Percentiles rank a stretch among this genome's conserved stretches.
Conservation (phyloP, 2,797 vertebrate species). For the Leucoraja ocellata region DNA sequence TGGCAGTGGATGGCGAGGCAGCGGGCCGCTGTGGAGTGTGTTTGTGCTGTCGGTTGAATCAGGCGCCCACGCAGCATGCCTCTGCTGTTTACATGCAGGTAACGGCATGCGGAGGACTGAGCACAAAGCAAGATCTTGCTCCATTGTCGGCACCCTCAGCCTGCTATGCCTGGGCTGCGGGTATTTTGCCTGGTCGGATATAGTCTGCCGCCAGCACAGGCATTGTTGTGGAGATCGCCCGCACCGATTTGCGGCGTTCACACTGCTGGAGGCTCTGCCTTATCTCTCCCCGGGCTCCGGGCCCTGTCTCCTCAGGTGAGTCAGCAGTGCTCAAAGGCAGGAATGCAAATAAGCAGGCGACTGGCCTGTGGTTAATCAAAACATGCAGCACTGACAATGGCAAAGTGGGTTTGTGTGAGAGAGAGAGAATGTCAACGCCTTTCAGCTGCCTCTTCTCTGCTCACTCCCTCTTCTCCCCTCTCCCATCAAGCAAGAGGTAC, state of each 20-base stretch:
- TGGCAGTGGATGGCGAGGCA: background rate
- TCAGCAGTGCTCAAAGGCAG: conserved; percentile 10
- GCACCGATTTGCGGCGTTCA: background rate
- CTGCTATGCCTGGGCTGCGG: conserved; percentile 1
- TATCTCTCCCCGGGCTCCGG: background rate
- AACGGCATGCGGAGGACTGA: background rate
- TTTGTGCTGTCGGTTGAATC: background rate
- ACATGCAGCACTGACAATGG: background rate
- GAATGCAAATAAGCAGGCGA: conserved; percentile 14
- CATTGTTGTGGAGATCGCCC: background rate
- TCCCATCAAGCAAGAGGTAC: too few relatives aligned
- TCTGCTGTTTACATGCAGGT: background rate
- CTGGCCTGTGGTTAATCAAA: background rate
- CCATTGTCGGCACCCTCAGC: background rate
- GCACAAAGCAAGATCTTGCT: background rate
- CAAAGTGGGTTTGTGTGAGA: background rate
- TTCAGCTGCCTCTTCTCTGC: background rate
- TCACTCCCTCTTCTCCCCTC: background rate
- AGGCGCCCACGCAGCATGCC: background rate
- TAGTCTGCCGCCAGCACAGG: conserved; percentile 11
- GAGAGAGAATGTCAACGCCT: too few relatives aligned
- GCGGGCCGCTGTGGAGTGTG: too few relatives aligned
- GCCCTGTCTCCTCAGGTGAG: background rate
- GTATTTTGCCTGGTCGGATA: background rate
- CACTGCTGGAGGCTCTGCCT: background rate